Evolutionary conservation across 2,113 vertebrate species (phyloP).

Genomic region (Nibea coibor): DNA sequence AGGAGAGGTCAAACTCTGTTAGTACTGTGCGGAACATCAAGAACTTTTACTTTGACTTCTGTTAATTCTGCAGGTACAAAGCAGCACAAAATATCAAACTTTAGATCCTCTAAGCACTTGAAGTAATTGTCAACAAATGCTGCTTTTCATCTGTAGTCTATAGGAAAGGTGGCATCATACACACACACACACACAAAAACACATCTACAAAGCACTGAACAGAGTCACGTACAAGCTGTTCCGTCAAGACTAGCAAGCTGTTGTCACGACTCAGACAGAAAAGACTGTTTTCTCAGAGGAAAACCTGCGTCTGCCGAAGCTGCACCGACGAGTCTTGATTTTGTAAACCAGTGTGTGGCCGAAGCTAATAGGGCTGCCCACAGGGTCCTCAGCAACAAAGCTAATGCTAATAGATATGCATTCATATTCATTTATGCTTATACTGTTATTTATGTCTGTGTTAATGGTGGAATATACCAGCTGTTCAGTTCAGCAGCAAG

Average conservation of each 20-base stretch:
- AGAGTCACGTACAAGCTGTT: constrained; percentile 39
- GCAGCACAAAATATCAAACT: neutral
- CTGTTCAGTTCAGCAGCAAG: constrained; percentile 40
- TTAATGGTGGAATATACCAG: constrained; percentile 54
- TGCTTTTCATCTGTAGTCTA: constrained; percentile 11
- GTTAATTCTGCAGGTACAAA: neutral
- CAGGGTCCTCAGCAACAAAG: constrained; percentile 64
- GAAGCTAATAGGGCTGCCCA: constrained; percentile 52
- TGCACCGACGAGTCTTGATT: constrained; percentile 22
- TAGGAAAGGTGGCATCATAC: constrained; percentile 25
- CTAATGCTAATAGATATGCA: constrained; percentile 65
- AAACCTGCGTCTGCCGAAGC: constrained; percentile 44
- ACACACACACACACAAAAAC: neutral
- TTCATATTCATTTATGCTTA: constrained; percentile 75
- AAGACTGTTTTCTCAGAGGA: constrained; percentile 51
- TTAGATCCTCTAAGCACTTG: constrained; percentile 3
- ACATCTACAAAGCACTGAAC: constrained; percentile 14
- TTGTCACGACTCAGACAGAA: constrained; percentile 39
- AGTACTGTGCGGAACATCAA: neutral
- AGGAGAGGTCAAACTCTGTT: constrained; percentile 23
- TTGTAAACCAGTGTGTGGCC: constrained; percentile 38
- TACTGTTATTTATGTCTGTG: constrained; percentile 53
- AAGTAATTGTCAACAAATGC: constrained; percentile 13
- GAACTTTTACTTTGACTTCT: neutral
- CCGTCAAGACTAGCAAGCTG: constrained; percentile 48